Evolutionary conservation across 2,888 invertebrate genomes (phyloP), one percentile per base, ranked within the genome.

Genomic region (Cylloceria caligata): DNA sequence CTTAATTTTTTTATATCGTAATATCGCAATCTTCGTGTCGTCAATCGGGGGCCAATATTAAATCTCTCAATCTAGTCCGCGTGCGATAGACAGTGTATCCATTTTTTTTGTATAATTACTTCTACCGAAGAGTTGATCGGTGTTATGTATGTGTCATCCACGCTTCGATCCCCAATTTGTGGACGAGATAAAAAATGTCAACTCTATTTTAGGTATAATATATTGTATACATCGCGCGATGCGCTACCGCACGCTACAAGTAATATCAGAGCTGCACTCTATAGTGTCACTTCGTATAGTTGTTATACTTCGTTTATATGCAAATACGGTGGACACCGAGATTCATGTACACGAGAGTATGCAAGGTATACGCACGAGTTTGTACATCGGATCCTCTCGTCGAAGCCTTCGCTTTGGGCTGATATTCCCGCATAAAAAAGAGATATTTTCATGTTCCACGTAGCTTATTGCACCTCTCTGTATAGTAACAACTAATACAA

Each of bases 241-340:
- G 57, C n/a, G 34, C 30, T 6, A 57, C 16, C 34, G 34, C 30
- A 42, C 30, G 24, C 19, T 39, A n/a, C 36, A 27, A 19, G 57
- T 34, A 62, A 69, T 74, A 68, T 80, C 27, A 30, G 30, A 13
- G 39, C 19, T n/a, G 36, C 34, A 27, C 55, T 67, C 16, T 60
- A 27, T 39, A 81, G 76, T 81, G 42, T 67, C 71, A 60, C 76
- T 72, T 49, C 80, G 60, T 24, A 76, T n/a, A n/a, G n/a, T n/a
- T n/a, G n/a, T n/a, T n/a, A 75, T 88, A 87, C 88, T 90, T 89
- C 89, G 89, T 90, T 90, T 90, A 88, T 89, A 90, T 90, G 90
- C 88, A 90, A 90, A 90, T 90, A 84, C 86, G 80, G 74, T 76
- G 84, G 85, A 79, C 74, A 71, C 83, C 60, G 83, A 74, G 82